phyloP scores from a whole-genome alignment of 1,140 invertebrate genomes.

The Glossosoma conforme region DNA sequence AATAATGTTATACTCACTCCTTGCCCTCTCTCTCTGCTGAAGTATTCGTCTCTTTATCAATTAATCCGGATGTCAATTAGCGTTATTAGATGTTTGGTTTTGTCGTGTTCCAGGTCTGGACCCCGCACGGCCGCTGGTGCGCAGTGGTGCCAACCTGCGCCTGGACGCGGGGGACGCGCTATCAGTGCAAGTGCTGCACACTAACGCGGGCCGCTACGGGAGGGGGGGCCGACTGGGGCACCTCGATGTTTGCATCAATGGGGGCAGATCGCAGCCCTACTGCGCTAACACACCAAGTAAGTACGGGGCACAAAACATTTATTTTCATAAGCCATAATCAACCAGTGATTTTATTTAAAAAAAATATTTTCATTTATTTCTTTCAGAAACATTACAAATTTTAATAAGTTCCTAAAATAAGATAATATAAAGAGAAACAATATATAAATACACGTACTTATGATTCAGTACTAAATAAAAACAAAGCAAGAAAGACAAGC shows the following conservation, averaged over 20 bases:
- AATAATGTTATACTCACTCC: too few species aligned
- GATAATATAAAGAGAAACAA: too few species aligned
- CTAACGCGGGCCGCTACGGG: conserved; percentile 70
- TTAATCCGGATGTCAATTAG: too few species aligned
- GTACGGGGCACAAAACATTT: conserved; percentile 33
- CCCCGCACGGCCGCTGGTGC: conserved; percentile 65
- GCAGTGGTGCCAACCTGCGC: conserved; percentile 54
- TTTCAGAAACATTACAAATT: too few species aligned
- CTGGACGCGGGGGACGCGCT: conserved; percentile 64
- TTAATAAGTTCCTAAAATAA: too few species aligned
- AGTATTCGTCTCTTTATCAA: too few species aligned
- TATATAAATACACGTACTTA: too few species aligned
- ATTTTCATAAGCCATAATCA: background rate
- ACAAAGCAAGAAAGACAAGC: too few species aligned
- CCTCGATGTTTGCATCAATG: conserved; percentile 72
- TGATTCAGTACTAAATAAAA: too few species aligned
- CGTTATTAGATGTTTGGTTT: too few species aligned
- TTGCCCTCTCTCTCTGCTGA: too few species aligned
- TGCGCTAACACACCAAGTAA: conserved; percentile 64
- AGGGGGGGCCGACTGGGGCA: conserved; percentile 63
- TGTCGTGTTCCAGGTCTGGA: conserved; percentile 64
- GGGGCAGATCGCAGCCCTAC: conserved; percentile 65
- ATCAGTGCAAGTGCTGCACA: conserved; percentile 69
- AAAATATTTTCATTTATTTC: background rate
- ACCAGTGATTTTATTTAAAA: background rate